A percentile compares a stretch with the other conserved stretches of the same genome.
Conservation (phyloP, 2,888 invertebrate genomes). For the Melanotus villosus region DNA sequence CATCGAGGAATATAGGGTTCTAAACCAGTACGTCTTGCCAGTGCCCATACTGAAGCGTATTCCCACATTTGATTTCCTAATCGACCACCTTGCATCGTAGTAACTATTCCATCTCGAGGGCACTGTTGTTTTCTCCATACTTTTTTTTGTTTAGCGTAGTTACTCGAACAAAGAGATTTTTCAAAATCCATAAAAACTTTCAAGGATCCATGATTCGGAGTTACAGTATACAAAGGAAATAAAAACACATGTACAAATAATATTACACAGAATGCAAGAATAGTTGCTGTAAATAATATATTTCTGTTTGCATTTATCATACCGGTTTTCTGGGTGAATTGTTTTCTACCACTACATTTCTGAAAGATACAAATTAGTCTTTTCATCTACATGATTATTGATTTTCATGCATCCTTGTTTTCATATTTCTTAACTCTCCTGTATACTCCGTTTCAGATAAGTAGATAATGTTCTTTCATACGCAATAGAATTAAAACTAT, state of each 20-base stretch:
- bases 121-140: constrained; percentile 64
- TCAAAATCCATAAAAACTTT: constrained; percentile 71
- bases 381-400: constrained; percentile 43
- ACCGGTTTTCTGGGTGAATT: constrained; percentile 35
- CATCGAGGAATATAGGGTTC: constrained; percentile 70
- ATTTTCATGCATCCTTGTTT: constrained; percentile 36
- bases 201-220: constrained; percentile 64
- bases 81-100: constrained; percentile 67
- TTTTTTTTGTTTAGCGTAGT: constrained; percentile 63
- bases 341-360: constrained; percentile 36
- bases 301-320: constrained; percentile 74
- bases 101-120: constrained; percentile 69
- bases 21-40: constrained; percentile 68
- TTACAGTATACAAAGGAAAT: constrained; percentile 71
- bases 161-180: constrained; percentile 71
- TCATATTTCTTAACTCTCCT: too few species aligned
- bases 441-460: too few species aligned
- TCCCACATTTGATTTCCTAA: constrained; percentile 71
- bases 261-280: constrained; percentile 73
- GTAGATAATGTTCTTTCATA: too few species aligned
- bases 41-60: constrained; percentile 70
- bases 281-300: constrained; percentile 73
- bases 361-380: constrained; percentile 36
- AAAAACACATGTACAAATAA: constrained; percentile 74
- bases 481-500: too few species aligned